Evolutionary conservation across 2,113 vertebrate species (phyloP).

Genomic region (Corvus moneduloides): DNA sequence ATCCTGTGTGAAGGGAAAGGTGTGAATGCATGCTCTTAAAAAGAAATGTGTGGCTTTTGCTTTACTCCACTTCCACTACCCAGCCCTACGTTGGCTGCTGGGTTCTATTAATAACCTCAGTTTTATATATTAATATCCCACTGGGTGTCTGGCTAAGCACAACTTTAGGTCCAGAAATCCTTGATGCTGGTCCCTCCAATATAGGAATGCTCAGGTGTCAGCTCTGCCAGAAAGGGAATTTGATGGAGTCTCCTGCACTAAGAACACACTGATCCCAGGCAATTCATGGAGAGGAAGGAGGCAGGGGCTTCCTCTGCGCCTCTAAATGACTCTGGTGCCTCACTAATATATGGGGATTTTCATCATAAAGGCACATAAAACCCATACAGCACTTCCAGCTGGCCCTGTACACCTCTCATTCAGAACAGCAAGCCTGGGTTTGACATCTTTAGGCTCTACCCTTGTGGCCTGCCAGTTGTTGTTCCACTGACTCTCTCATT

Average conservation of each 20-base stretch:
- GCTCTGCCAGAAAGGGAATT: background rate
- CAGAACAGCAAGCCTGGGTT: background rate
- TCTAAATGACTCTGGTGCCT: background rate
- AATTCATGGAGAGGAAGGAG: background rate
- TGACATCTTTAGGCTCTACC: background rate
- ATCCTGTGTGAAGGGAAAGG: background rate
- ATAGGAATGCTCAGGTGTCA: background rate
- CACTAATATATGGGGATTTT: background rate
- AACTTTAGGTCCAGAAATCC: background rate
- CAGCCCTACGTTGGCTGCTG: conserved; percentile 18
- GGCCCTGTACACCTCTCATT: background rate
- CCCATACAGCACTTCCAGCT: background rate
- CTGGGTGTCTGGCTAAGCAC: background rate
- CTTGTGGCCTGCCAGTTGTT: background rate
- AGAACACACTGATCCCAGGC: background rate
- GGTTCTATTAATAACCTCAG: background rate
- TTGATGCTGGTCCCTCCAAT: background rate
- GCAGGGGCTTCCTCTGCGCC: background rate
- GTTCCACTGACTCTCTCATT: background rate
- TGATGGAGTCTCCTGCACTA: background rate
- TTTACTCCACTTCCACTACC: background rate
- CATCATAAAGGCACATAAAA: background rate
- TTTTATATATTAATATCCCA: background rate
- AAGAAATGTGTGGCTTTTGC: background rate
- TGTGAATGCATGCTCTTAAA: conserved; percentile 6